phyloP scores from a whole-genome alignment of 2,797 vertebrate species.

The Pygocentrus nattereri region DNA sequence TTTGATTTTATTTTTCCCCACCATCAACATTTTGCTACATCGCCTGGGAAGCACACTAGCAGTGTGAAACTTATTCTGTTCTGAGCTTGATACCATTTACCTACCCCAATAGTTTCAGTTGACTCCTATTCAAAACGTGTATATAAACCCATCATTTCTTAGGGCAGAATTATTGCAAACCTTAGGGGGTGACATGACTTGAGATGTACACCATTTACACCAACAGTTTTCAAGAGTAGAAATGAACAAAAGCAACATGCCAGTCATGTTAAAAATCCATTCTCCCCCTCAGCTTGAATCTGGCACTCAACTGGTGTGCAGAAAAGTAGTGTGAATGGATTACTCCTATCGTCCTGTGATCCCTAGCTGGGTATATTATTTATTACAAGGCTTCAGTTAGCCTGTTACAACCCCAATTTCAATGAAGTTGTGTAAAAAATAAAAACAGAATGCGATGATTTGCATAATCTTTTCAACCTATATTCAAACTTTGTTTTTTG shows the following conservation, averaged over 20 bases:
- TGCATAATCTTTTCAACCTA: no score
- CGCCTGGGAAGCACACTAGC: neutral
- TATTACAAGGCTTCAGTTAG: neutral
- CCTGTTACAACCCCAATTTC: no score
- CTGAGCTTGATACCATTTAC: neutral
- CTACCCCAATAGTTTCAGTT: neutral
- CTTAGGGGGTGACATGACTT: no score
- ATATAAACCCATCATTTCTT: neutral
- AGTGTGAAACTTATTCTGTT: neutral
- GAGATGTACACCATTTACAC: neutral
- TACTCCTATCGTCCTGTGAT: neutral
- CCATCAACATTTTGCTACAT: neutral
- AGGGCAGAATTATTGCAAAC: no score
- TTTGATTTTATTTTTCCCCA: neutral
- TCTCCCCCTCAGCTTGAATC: neutral
- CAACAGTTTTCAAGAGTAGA: neutral
- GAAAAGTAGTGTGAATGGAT: no score
- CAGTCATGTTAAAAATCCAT: neutral
- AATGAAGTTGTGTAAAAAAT: no score
- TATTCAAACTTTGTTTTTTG: no score
- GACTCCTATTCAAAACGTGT: slow-evolving; percentile 1
- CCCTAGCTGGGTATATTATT: neutral
- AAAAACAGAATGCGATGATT: no score
- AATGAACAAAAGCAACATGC: neutral
- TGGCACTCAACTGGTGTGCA: neutral